Evolutionary conservation across 2,888 invertebrate species (phyloP), one percentile per base, ranked within the genome.

Genomic region (Plusia festucae): DNA sequence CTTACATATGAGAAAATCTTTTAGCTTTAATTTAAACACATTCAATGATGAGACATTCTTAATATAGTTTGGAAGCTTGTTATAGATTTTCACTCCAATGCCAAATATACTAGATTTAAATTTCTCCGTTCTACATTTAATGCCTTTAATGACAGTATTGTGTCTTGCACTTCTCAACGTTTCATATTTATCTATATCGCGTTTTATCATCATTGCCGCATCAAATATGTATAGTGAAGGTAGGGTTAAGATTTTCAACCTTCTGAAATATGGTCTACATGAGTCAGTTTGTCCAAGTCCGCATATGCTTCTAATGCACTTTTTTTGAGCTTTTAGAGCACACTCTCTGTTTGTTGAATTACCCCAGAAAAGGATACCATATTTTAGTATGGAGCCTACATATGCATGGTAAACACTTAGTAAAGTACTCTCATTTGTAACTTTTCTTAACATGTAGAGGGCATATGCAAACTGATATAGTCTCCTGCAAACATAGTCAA

Each of bases 161-260:
- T 51, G n/a, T n/a, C n/a, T n/a, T n/a, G n/a, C n/a, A n/a, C 16
- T 32, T 27, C 51, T 52, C 15, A 34, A 73, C 9, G 65, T 79
- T 78, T 74, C 72, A 65, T 73, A 73, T 6, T 24, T 24, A 16
- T 69, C 74, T 27, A 77, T 82, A 56, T 85, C 82, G 61, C 72
- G 51, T 22, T 51, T 51, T 51, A 51, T 51, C 22, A 83, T 16
- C 82, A 85, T 60, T 83, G 51, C 51, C 22, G 51, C 51, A 22
- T 51, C 51, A 51, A 20, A 51, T 51, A 51, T 51, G 51, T 22
- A 22, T 51, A 51, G 22, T 51, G 51, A 51, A 20, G 51, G 13
- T 22, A 51, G 5, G 6, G 51, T 51, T 51, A 51, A 51, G 20
- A 51, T 51, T 51, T 51, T 51, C 22, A 51, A 51, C 15, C 51